Evolutionary conservation across 2,888 invertebrate genomes (phyloP).

Genomic region (Hypercompe scribonia): DNA sequence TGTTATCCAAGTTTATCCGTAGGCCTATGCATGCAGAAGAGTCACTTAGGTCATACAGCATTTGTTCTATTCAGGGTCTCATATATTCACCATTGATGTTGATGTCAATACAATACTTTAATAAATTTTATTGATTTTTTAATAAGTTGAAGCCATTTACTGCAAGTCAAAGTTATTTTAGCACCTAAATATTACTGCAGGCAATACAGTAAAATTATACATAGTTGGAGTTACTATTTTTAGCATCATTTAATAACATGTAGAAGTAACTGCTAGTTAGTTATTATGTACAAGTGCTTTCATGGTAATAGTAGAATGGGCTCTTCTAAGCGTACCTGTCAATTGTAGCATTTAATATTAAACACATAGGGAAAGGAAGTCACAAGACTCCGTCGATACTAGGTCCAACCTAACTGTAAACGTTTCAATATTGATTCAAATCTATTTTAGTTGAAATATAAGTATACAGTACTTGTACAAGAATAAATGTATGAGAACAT

Average conservation of each 20-base stretch:
- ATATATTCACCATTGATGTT: too few relatives aligned
- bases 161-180: background rate
- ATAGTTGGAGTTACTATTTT: background rate
- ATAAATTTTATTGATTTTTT: too few relatives aligned
- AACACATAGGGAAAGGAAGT: slow-evolving; percentile 16
- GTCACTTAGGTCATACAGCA: too few relatives aligned
- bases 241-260: background rate
- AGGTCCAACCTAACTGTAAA: slow-evolving; percentile 5
- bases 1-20: too few relatives aligned
- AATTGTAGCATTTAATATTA: slow-evolving; percentile 18
- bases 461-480: slow-evolving; percentile 2
- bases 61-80: too few relatives aligned
- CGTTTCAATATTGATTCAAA: slow-evolving; percentile 39
- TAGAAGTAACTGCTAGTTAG: background rate
- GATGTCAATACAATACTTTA: too few relatives aligned
- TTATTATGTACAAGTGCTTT: background rate
- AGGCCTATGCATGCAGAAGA: too few relatives aligned
- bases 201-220: background rate
- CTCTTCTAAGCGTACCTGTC: slow-evolving; percentile 1
- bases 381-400: slow-evolving; percentile 4
- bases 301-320: background rate
- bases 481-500: background rate
- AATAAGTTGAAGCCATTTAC: background rate
- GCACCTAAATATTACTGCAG: background rate
- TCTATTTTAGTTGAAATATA: slow-evolving; percentile 45